Conservation (phyloP, 2,888 invertebrate genomes). For the Sturmia bella region DNA sequence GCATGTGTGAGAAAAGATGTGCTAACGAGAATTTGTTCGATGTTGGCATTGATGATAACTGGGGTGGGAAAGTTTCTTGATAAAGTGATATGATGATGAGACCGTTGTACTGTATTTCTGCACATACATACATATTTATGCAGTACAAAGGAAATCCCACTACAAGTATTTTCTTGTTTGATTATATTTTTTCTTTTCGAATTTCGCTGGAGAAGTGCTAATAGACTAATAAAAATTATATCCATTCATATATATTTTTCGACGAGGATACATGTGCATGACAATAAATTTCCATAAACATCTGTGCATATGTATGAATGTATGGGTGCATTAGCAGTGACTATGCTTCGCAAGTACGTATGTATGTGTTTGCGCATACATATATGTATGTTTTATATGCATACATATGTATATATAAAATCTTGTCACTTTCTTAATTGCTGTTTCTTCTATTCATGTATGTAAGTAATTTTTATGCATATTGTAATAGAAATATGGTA, state of each 20-base stretch:
- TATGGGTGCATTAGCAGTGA: not conserved
- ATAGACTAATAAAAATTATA: not conserved
- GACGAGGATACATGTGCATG: not conserved
- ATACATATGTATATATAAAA: no score
- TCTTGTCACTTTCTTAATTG: no score
- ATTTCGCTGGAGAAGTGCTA: not conserved
- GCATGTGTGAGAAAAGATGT: not conserved
- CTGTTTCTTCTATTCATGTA: no score
- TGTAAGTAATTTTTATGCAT: not conserved
- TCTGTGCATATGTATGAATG: not conserved
- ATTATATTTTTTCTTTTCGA: not conserved
- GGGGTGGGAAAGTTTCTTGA: conserved; percentile 22
- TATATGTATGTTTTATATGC: no score
- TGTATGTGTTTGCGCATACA: not conserved
- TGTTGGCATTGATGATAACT: conserved; percentile 9
- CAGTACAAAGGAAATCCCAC: not conserved
- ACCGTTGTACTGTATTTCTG: not conserved
- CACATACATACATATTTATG: not conserved
- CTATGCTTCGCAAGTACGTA: not conserved
- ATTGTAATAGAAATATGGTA: no score
- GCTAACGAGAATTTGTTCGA: not conserved
- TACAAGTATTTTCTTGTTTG: not conserved
- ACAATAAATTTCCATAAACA: no score
- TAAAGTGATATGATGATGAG: conserved; percentile 17
- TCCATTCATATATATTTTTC: not conserved